These are phyloP conservation scores for Apodemia hepburni DNA, from an alignment of 2,888 invertebrate species.

Conservation along the genomic window DNA sequence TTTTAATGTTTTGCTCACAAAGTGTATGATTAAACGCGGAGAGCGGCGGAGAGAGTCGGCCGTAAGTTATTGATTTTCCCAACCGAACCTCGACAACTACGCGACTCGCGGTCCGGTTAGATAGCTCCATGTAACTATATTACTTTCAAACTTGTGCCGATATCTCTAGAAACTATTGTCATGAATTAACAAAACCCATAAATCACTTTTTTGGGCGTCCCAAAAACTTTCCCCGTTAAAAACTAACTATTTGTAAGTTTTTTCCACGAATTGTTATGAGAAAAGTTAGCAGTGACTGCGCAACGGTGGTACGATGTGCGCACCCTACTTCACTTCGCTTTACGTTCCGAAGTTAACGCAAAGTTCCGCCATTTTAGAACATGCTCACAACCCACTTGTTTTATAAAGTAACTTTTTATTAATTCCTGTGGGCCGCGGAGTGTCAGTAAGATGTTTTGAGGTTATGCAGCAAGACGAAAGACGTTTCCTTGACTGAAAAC, in stretches of 20 bases:
- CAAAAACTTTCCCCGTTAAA: conserved; percentile 44
- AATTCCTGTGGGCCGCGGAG: conserved; percentile 80
- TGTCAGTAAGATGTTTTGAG: conserved; percentile 80
- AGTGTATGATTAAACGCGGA: conserved; percentile 80
- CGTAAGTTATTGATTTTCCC: conserved; percentile 81
- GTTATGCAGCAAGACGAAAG: conserved; percentile 70
- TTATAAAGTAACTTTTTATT: conserved; percentile 82
- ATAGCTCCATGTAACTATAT: conserved; percentile 47
- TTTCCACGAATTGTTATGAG: conserved; percentile 53
- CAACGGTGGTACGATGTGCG: conserved; percentile 55
- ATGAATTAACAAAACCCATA: conserved; percentile 31
- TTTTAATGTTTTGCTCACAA: conserved; percentile 80
- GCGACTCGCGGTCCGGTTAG: conserved; percentile 61
- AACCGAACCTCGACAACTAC: conserved; percentile 72
- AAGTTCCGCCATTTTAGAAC: conserved; percentile 82
- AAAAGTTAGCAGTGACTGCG: conserved; percentile 72
- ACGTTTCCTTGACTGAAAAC: conserved; percentile 59
- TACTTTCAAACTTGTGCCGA: conserved; percentile 49
- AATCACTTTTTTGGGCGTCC: conserved; percentile 45
- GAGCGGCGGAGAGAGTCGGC: conserved; percentile 78
- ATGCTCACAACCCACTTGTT: conserved; percentile 82
- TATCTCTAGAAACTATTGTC: conserved; percentile 51
- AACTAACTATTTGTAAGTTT: conserved; percentile 56
- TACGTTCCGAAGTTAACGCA: conserved; percentile 80
- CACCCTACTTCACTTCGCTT: conserved; percentile 79